phyloP scores from a whole-genome alignment of 2,113 vertebrate species.

The Prionailurus bengalensis region DNA sequence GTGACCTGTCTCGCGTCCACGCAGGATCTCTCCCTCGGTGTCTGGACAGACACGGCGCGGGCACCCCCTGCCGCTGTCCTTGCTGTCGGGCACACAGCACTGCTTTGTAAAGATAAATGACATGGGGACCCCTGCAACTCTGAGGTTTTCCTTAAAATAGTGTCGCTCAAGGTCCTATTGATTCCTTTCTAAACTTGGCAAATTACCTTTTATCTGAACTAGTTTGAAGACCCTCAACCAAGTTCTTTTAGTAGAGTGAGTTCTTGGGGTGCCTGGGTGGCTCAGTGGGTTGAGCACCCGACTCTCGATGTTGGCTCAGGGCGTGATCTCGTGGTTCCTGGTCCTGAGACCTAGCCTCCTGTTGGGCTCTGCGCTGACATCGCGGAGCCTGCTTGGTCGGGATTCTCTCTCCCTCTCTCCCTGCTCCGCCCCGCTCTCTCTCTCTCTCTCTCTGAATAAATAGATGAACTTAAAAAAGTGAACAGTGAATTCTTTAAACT shows the following conservation, averaged over 20 bases:
- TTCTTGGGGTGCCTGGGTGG: neutral
- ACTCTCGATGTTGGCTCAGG: no score
- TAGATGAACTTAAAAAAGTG: no score
- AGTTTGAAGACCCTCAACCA: neutral
- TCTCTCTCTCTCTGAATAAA: no score
- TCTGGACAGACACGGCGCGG: fast-evolving
- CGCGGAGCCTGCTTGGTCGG: no score
- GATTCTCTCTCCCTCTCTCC: no score
- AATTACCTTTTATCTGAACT: neutral
- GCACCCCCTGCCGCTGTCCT: neutral
- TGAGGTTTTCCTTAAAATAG: neutral
- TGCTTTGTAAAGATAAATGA: neutral
- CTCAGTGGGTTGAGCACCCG: no score
- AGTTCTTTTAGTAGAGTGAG: neutral
- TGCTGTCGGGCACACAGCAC: neutral
- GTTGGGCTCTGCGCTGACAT: no score
- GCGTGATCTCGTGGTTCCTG: no score
- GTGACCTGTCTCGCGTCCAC: fast-evolving
- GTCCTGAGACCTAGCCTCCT: no score
- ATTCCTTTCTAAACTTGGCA: neutral
- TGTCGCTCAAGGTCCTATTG: fast-evolving
- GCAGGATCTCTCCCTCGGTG: fast-evolving
- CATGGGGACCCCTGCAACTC: fast-evolving
- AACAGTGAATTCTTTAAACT: neutral
- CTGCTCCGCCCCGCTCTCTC: no score